A percentile compares a stretch with the other conserved stretches of the same genome.
Conservation (phyloP, 2,797 vertebrate genomes). For the Peromyscus nudipes region DNA sequence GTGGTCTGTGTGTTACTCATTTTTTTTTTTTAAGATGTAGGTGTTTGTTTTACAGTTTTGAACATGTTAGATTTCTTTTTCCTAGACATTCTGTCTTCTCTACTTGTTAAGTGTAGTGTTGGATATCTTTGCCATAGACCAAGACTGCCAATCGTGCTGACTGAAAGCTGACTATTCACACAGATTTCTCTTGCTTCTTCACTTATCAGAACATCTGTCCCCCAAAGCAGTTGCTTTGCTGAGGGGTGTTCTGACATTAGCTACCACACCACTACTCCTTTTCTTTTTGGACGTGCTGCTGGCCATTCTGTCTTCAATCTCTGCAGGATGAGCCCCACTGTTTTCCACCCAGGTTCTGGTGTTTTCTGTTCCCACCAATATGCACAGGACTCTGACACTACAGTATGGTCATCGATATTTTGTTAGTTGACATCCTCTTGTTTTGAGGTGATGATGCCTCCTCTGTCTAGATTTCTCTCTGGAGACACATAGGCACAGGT, state of each 20-base stretch:
- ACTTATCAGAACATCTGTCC: not conserved
- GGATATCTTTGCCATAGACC: not conserved
- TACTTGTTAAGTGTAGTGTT: not conserved
- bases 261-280: not conserved
- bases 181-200: not conserved
- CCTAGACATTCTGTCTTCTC: not conserved
- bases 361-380: not conserved
- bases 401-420: not conserved
- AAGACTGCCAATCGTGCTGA: not conserved
- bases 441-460: not conserved
- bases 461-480: slow-evolving; percentile 10
- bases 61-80: not conserved
- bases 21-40: not conserved
- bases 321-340: not conserved
- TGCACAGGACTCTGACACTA: not conserved
- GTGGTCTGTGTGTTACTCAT: not conserved
- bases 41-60: not conserved
- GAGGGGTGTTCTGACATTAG: not conserved
- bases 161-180: not conserved
- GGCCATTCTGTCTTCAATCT: not conserved
- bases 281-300: not conserved
- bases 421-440: not conserved
- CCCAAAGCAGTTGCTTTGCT: not conserved
- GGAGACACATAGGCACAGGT: not conserved
- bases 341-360: not conserved